Base-by-base conservation (phyloP, 1,140 invertebrate genomes). In the Colletes gigas region DNA sequence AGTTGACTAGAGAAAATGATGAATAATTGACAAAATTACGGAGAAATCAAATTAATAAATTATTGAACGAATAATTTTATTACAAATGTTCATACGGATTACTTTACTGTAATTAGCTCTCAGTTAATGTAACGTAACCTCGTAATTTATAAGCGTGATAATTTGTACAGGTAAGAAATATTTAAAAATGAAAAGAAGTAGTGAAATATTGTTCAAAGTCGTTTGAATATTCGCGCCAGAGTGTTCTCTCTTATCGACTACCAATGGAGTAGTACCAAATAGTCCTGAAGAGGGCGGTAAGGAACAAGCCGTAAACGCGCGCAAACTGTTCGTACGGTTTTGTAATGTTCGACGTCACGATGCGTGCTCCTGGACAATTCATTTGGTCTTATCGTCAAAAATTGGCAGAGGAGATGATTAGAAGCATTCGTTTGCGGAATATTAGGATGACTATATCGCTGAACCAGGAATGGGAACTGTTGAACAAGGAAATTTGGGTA, bases 401-500 rank as follows among this genome's bases (percentile, higher is more conserved):
- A 78, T 71, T 57, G 0, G 3, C 8, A 44, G 50, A 83, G 8
- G 76, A 87, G 5, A 21, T n/a, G 8, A 47, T 65, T 4, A 78
- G 73, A 10, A 82, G 8, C 0, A 63, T 75, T 4, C 65, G 69
- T 3, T n/a, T 88, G 19, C 76, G 87, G 12, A 88, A 88, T 52
- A 69, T 82, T 12, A 52, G 55, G 67, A 89, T 90, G 41, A 82
- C 85, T n/a, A 65, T 86, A 65, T 75, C 81, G 10, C 78, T 90
- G 74, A 89, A 88, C 81, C 44, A 84, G 50, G 90, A 91, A 19
- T 91, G 90, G 90, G 88, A 89, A 15, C 72, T 78, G 60, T 72
- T 91, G 60, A 62, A 87, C 67, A 57, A 60, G 15, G 90, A 91
- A 68, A 91, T 91, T 44, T 90, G 90, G 90, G 90, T 91, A 90